Evolutionary conservation across 2,888 invertebrate genomes (phyloP), one percentile per base, ranked within the genome.

Genomic region (Gryllus longicercus): DNA sequence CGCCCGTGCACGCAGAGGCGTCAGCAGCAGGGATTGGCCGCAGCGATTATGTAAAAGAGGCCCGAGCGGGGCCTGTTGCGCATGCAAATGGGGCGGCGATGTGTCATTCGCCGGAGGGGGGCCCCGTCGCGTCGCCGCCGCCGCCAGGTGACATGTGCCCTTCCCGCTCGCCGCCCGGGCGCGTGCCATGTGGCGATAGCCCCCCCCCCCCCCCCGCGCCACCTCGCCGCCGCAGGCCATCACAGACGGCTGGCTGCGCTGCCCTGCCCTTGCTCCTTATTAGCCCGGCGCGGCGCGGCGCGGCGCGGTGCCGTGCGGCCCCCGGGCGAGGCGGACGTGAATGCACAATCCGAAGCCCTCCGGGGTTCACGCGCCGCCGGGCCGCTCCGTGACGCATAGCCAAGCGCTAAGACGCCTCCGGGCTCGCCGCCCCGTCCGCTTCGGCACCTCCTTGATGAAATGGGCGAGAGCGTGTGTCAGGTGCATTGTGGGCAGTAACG

Each of bases 41-140:
- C 63, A 63, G 63, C 63, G 63, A 63, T 63, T 63, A 63, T 63
- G 63, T 63, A 63, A 63, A 63, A 63, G 63, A 63, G 63, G 16
- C 63, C 12, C 8, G 63, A 63, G 63, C 63, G 12, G 63, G 63
- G 16, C 63, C n/a, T 63, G 63, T 63, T 63, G 63, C 63, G 63
- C n/a, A 63, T 63, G 63, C 63, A 63, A 63, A 63, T 63, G 63
- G 51, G n/a, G 63, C 63, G n/a, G 63, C n/a, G 16, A n/a, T 63
- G n/a, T 63, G 63, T 63, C 63, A 63, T n/a, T 63, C 63, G 16
- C 63, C 63, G 16, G 63, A 63, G 63, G 63, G 63, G 63, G 38
- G 38, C 38, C 38, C 38, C 38, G 38, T 5, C 38, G 63, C 63
- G n/a, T 63, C 16, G 63, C 63, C 38, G 38, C 21, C 63, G 63